Evolutionary conservation across 2,888 invertebrate species (phyloP).

Genomic region (Cantharis flavilabris): DNA sequence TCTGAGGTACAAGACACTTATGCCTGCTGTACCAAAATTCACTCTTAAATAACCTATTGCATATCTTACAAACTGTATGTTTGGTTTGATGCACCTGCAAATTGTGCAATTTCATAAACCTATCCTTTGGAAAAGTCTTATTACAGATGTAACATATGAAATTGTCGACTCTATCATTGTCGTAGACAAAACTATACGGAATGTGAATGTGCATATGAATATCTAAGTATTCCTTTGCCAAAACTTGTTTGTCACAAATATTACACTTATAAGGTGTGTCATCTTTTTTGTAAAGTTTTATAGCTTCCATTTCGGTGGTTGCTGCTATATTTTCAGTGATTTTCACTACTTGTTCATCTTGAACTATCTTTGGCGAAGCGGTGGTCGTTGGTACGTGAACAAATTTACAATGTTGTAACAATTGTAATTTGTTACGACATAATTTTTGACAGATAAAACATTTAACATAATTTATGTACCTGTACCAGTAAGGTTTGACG

Average conservation of each 20-base stretch:
- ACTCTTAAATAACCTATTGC: constrained; percentile 18
- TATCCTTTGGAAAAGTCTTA: constrained; percentile 19
- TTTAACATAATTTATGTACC: not conserved
- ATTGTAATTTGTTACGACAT: constrained; percentile 2
- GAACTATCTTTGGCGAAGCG: not conserved
- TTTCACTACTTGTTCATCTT: not conserved
- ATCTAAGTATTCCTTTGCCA: constrained; percentile 1
- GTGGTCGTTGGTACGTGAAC: constrained; percentile 7
- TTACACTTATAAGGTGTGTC: constrained; percentile 4
- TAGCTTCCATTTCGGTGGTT: not conserved
- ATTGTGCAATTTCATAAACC: constrained; percentile 23
- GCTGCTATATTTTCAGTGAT: not conserved
- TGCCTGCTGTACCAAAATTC: constrained; percentile 24
- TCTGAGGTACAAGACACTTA: constrained; percentile 2
- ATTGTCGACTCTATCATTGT: constrained; percentile 6
- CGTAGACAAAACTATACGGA: not conserved
- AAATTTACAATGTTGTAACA: constrained; percentile 15
- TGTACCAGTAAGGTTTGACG: not conserved
- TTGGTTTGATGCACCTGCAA: constrained; percentile 19
- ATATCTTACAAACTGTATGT: constrained; percentile 13
- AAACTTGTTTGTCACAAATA: constrained; percentile 16
- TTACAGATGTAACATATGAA: constrained; percentile 21
- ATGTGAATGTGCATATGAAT: constrained; percentile 19
- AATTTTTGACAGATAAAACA: constrained; percentile 18
- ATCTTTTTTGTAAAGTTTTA: not conserved